Evolutionary conservation across 1,140 invertebrate genomes (phyloP).

Genomic region (Drosophila quadrilineata): DNA sequence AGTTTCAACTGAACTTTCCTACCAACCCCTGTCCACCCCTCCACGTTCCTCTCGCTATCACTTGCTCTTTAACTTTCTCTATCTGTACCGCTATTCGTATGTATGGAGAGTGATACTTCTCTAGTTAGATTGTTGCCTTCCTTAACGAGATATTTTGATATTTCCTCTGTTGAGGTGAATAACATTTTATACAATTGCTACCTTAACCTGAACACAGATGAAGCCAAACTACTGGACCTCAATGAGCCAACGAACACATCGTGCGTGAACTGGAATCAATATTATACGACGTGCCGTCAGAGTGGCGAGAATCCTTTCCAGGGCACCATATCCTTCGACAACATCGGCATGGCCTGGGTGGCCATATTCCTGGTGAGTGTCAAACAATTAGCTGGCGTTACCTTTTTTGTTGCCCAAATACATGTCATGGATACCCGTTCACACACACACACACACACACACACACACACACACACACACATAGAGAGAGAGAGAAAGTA

Average conservation of each 20-base stretch:
- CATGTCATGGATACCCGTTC: slow-evolving; percentile 39
- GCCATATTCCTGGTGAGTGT: slow-evolving; percentile 98
- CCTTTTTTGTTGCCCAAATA: slow-evolving; percentile 90
- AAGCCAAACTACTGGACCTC: slow-evolving; percentile 82
- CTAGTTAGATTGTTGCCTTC: too few relatives aligned
- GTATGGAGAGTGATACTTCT: too few relatives aligned
- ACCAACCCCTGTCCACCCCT: neutral
- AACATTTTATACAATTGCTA: too few relatives aligned
- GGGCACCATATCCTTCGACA: slow-evolving; percentile 99
- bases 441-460: slow-evolving; percentile 5
- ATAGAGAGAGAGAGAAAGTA: neutral
- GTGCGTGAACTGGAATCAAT: slow-evolving; percentile 99
- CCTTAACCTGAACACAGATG: slow-evolving; percentile 37
- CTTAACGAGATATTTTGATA: neutral
- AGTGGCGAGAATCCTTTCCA: slow-evolving; percentile 98
- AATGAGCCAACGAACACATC: slow-evolving; percentile 84
- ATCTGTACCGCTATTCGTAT: too few relatives aligned
- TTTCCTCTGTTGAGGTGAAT: too few relatives aligned
- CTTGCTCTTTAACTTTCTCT: neutral
- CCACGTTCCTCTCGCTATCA: neutral
- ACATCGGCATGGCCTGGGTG: slow-evolving; percentile 99
- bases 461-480: slow-evolving; percentile 7
- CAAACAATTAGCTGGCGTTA: slow-evolving; percentile 92
- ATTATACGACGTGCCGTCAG: slow-evolving; percentile 96
- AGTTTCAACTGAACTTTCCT: slow-evolving; percentile 24